A percentile compares a stretch with the other conserved stretches of the same genome.
Evolutionary conservation across 2,888 invertebrate genomes (phyloP).

Genomic region (Ectemnius lituratus): DNA sequence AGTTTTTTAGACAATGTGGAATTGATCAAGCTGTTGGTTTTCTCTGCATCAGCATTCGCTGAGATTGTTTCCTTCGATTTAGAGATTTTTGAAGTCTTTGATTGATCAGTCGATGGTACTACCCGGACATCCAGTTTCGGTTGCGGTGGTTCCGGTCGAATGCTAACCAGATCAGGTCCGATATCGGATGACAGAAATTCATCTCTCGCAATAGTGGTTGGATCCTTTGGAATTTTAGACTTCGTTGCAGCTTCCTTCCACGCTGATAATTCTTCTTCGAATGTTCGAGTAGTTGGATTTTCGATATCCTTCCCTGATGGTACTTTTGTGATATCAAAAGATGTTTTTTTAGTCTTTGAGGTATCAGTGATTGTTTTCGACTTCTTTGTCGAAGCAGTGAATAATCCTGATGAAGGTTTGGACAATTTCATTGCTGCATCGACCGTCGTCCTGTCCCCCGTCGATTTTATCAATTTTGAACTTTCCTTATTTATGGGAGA

Average conservation of each 20-base stretch:
- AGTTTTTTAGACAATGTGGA: slow-evolving; percentile 35
- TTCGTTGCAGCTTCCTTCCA: slow-evolving; percentile 60
- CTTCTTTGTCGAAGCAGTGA: neutral
- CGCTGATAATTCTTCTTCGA: slow-evolving; percentile 56
- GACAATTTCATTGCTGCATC: neutral
- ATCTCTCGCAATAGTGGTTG: neutral
- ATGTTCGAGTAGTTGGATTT: slow-evolving; percentile 36
- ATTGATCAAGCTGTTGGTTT: neutral
- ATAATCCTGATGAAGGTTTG: neutral
- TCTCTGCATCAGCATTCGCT: slow-evolving; percentile 8
- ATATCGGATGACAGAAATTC: neutral
- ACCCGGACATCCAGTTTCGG: slow-evolving; percentile 59
- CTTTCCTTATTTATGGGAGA: neutral
- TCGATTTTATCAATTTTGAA: neutral
- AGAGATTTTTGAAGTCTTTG: neutral
- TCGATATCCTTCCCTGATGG: slow-evolving; percentile 52
- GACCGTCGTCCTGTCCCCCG: neutral
- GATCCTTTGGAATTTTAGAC: slow-evolving; percentile 43
- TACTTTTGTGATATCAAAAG: slow-evolving; percentile 14
- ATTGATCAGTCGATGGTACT: slow-evolving; percentile 39
- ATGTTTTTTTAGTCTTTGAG: neutral
- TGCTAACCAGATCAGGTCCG: slow-evolving; percentile 45
- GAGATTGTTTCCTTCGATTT: neutral
- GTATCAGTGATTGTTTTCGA: slow-evolving; percentile 10
- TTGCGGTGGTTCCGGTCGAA: slow-evolving; percentile 66